These are phyloP conservation scores for Pteromalus puparum DNA, from an alignment of 1,140 invertebrate species.

Conservation along the genomic window DNA sequence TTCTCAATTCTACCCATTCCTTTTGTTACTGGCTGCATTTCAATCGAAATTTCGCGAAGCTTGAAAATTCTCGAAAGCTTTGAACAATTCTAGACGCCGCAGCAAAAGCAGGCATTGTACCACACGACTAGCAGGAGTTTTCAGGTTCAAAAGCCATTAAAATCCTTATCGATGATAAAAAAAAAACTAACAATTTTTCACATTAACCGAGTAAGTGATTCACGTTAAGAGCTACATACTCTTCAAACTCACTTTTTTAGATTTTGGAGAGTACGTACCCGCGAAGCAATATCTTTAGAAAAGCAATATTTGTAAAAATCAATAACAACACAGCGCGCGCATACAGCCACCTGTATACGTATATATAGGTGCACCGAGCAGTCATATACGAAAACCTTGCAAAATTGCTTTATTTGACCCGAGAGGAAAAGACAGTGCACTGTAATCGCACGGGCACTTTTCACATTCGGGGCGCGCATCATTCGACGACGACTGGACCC, in stretches of 20 bases:
- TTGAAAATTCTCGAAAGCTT: constrained; percentile 51
- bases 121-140: not conserved
- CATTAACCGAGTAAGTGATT: too few relatives aligned
- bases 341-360: not conserved
- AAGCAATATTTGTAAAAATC: not conserved
- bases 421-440: not conserved
- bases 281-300: not conserved
- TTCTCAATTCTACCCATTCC: constrained; percentile 21
- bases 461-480: constrained; percentile 49
- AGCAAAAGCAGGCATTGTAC: not conserved
- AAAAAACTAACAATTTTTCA: too few relatives aligned
- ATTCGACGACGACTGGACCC: constrained; percentile 19
- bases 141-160: not conserved
- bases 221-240: too few relatives aligned
- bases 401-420: constrained; percentile 32
- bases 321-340: not conserved
- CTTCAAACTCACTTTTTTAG: too few relatives aligned
- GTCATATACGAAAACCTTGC: not conserved
- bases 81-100: constrained; percentile 32
- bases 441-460: constrained; percentile 47
- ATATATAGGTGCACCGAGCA: not conserved
- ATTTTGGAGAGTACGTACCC: too few relatives aligned
- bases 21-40: constrained; percentile 48
- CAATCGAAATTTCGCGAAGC: constrained; percentile 46
- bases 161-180: too few relatives aligned